These are phyloP conservation scores for Ophiothrix spiculata DNA, from an alignment of 35 echinoderm and acorn worm genomes.

Conservation along the genomic window DNA sequence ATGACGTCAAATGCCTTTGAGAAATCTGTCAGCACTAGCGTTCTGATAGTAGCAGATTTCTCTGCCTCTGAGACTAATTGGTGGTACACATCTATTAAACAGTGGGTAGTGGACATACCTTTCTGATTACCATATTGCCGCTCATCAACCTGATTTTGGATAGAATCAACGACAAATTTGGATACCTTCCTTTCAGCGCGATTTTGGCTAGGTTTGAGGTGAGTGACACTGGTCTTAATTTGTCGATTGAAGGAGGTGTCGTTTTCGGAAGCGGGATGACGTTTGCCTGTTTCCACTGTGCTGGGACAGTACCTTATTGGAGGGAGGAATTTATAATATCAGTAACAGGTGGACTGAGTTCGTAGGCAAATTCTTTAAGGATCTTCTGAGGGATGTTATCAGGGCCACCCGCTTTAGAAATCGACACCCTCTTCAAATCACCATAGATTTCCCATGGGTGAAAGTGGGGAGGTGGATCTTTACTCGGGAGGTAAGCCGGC, in stretches of 20 bases:
- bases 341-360: not conserved
- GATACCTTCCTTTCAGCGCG: not conserved
- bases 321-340: not conserved
- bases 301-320: not conserved
- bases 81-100: constrained; percentile 38
- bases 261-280: too few relatives aligned
- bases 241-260: too few relatives aligned
- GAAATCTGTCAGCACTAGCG: constrained; percentile 38
- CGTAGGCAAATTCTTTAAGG: too few relatives aligned
- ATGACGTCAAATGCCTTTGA: not conserved
- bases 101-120: constrained; percentile 24
- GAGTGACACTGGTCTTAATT: too few relatives aligned
- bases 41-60: not conserved
- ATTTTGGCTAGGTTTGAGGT: too few relatives aligned
- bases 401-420: too few relatives aligned
- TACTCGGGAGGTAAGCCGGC: too few relatives aligned
- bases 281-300: too few relatives aligned
- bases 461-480: not conserved
- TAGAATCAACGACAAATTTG: not conserved
- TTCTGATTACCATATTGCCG: constrained; percentile 38
- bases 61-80: not conserved
- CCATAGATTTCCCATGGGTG: not conserved
- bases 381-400: too few relatives aligned
- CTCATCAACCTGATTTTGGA: constrained; percentile 3
- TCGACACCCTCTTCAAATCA: too few relatives aligned